Evolutionary conservation across 2,797 vertebrate species (phyloP).

Genomic region (Phylloscopus collybita): DNA sequence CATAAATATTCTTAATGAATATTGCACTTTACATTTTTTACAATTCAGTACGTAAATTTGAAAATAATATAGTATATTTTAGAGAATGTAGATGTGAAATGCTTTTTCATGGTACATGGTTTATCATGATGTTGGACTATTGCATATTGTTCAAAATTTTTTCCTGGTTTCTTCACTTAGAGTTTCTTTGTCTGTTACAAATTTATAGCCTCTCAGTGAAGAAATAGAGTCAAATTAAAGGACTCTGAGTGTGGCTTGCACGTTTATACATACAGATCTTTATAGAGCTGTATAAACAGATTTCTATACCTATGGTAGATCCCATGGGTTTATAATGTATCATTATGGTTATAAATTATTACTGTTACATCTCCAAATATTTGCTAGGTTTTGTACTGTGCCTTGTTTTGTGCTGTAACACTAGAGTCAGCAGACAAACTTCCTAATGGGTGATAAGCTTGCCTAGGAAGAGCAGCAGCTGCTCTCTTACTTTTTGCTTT

Average conservation of each 20-base stretch:
- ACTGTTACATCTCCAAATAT: background rate
- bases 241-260: background rate
- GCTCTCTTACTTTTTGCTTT: background rate
- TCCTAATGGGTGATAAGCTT: background rate
- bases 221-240: background rate
- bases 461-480: background rate
- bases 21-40: background rate
- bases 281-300: background rate
- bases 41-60: background rate
- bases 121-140: background rate
- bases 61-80: background rate
- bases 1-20: background rate
- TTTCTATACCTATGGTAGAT: background rate
- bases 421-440: background rate
- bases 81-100: background rate
- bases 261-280: background rate
- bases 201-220: background rate
- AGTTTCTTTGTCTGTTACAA: background rate
- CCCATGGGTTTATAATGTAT: background rate
- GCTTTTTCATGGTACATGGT: background rate
- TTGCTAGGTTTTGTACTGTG: background rate
- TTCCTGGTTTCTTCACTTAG: background rate
- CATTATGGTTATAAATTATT: background rate
- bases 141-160: background rate
- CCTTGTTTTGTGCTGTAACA: background rate